Evolutionary conservation across 2,797 vertebrate genomes (phyloP).

Genomic region (Bovichtus variegatus): DNA sequence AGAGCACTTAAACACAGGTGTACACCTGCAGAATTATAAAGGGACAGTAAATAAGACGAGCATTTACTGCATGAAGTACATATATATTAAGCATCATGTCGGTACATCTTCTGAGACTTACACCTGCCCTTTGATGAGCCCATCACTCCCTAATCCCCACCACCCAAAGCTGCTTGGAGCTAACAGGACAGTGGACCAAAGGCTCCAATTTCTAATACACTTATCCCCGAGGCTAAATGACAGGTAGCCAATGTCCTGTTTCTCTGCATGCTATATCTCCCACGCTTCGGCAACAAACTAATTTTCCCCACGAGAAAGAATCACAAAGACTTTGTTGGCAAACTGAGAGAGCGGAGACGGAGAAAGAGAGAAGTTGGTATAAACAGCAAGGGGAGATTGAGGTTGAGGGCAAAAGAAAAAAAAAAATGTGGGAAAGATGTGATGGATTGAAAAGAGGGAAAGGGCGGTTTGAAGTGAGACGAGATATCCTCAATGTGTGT

Average conservation of each 20-base stretch:
- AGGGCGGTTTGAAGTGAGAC: constrained; percentile 66
- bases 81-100: neutral
- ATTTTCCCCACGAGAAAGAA: constrained; percentile 63
- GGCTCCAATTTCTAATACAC: constrained; percentile 73
- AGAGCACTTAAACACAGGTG: neutral
- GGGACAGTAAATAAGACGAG: neutral
- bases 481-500: constrained; percentile 51
- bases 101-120: neutral
- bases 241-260: constrained; percentile 75
- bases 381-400: constrained; percentile 62
- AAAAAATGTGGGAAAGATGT: constrained; percentile 52
- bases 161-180: constrained; percentile 35
- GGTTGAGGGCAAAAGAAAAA: constrained; percentile 50
- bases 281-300: constrained; percentile 59
- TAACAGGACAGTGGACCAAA: constrained; percentile 40
- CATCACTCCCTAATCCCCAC: neutral
- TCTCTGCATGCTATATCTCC: constrained; percentile 59
- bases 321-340: constrained; percentile 60
- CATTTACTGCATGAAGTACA: neutral
- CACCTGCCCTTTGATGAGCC: constrained; percentile 21
- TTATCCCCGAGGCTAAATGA: constrained; percentile 74
- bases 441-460: constrained; percentile 70
- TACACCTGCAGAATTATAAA: constrained; percentile 9
- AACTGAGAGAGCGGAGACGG: constrained; percentile 39
- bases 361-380: constrained; percentile 39